Percentiles rank a stretch among this genome's conserved stretches.
phyloP scores from a whole-genome alignment of 2,113 vertebrate species.

The Ptilonorhynchus violaceus region DNA sequence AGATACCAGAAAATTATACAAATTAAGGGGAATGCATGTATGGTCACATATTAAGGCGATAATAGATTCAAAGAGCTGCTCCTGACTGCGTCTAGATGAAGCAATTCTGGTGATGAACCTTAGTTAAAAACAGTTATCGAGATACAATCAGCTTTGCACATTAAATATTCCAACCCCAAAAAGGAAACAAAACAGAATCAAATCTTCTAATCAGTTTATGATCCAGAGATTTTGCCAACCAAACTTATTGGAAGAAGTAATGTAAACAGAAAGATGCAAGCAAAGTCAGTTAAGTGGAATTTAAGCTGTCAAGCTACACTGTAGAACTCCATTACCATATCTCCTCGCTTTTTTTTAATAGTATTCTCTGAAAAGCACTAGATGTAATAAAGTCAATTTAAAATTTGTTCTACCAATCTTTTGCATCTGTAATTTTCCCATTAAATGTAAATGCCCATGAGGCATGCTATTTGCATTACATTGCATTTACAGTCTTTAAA shows the following conservation, averaged over 20 bases:
- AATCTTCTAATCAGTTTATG: slow-evolving; percentile 59
- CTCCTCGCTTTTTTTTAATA: slow-evolving; percentile 71
- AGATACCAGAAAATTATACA: not conserved
- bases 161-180: slow-evolving; percentile 33
- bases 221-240: slow-evolving; percentile 42
- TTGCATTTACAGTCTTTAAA: slow-evolving; percentile 90
- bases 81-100: slow-evolving; percentile 14
- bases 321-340: slow-evolving; percentile 75
- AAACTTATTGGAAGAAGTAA: slow-evolving; percentile 62
- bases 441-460: slow-evolving; percentile 88
- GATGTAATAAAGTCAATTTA: slow-evolving; percentile 88
- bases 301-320: slow-evolving; percentile 68
- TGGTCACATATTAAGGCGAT: slow-evolving; percentile 12
- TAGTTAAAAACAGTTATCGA: slow-evolving; percentile 29
- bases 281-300: slow-evolving; percentile 69
- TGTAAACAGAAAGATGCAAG: slow-evolving; percentile 54
- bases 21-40: not conserved
- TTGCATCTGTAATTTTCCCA: slow-evolving; percentile 89
- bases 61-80: slow-evolving; percentile 18
- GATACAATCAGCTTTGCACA: slow-evolving; percentile 4
- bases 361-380: slow-evolving; percentile 81
- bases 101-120: slow-evolving; percentile 16
- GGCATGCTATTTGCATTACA: slow-evolving; percentile 88
- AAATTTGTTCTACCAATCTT: slow-evolving; percentile 88
- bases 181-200: slow-evolving; percentile 56